phyloP scores from a whole-genome alignment of 2,113 vertebrate genomes.

The Seriola rivoliana region DNA sequence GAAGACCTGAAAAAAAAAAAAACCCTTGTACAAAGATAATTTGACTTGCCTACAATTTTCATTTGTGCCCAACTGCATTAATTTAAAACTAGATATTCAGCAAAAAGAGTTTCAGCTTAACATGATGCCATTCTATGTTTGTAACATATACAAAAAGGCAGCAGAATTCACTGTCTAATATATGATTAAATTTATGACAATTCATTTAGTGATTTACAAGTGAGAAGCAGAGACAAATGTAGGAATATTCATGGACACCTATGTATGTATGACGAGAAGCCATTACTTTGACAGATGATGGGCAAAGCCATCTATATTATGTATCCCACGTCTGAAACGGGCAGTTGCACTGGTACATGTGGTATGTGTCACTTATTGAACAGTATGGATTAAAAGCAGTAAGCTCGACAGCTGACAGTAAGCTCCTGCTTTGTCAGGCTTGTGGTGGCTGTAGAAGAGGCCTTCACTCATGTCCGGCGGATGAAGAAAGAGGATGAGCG shows the following conservation, averaged over 20 bases:
- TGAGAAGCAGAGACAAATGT: neutral
- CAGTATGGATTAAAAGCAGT: neutral
- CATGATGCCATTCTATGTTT: neutral
- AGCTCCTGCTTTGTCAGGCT: conserved; percentile 83
- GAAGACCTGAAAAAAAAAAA: neutral
- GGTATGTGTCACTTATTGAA: neutral
- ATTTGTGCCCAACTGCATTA: neutral
- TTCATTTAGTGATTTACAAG: neutral
- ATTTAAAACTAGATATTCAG: neutral
- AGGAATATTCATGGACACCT: neutral
- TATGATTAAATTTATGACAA: neutral
- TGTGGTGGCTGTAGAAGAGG: conserved; percentile 95
- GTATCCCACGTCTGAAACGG: neutral
- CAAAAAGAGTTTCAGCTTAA: neutral
- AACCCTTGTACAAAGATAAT: neutral
- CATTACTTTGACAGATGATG: neutral
- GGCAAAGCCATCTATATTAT: neutral
- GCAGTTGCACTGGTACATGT: conserved; percentile 49
- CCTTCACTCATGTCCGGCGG: conserved; percentile 95
- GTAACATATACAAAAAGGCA: neutral
- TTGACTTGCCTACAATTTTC: neutral
- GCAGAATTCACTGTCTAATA: neutral
- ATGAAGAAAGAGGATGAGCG: conserved; percentile 94
- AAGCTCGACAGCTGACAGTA: neutral
- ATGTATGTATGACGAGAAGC: neutral